Evolutionary conservation across 2,113 vertebrate species (phyloP).

Genomic region (Psophia crepitans): DNA sequence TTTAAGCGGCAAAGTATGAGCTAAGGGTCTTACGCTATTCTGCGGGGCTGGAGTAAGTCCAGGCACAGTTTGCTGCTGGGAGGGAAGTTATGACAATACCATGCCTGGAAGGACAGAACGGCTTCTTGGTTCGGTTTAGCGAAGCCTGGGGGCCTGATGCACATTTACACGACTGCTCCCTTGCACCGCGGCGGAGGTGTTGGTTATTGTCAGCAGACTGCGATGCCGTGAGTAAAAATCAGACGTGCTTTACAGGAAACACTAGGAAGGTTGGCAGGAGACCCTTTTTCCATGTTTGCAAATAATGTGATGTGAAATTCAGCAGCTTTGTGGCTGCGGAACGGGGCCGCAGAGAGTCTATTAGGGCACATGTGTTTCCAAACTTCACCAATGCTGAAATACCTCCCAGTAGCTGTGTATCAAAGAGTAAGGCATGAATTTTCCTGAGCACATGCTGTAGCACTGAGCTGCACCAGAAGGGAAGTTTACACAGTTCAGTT

Average conservation of each 20-base stretch:
- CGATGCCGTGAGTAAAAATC: not conserved
- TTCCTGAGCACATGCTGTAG: not conserved
- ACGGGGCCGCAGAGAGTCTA: not conserved
- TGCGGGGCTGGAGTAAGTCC: not conserved
- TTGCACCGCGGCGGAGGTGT: not conserved
- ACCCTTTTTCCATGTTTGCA: slow-evolving; percentile 30
- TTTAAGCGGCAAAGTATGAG: slow-evolving; percentile 44
- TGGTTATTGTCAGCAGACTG: slow-evolving; percentile 16
- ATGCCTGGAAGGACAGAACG: not conserved
- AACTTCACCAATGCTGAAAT: not conserved
- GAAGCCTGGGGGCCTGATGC: not conserved
- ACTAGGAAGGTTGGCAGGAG: slow-evolving; percentile 20
- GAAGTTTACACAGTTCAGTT: not conserved
- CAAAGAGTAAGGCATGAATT: not conserved
- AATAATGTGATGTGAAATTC: slow-evolving; percentile 29
- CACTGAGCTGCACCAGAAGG: not conserved
- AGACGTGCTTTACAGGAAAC: not conserved
- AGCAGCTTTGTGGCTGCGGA: slow-evolving; percentile 39
- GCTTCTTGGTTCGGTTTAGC: not conserved
- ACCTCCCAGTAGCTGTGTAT: not conserved
- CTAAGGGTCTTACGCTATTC: not conserved
- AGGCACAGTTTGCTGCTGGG: not conserved
- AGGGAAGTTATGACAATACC: not conserved
- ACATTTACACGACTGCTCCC: not conserved
- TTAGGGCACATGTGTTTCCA: slow-evolving; percentile 28